phyloP scores from a whole-genome alignment of 1,140 invertebrate genomes.

The Drosophila hydei region DNA sequence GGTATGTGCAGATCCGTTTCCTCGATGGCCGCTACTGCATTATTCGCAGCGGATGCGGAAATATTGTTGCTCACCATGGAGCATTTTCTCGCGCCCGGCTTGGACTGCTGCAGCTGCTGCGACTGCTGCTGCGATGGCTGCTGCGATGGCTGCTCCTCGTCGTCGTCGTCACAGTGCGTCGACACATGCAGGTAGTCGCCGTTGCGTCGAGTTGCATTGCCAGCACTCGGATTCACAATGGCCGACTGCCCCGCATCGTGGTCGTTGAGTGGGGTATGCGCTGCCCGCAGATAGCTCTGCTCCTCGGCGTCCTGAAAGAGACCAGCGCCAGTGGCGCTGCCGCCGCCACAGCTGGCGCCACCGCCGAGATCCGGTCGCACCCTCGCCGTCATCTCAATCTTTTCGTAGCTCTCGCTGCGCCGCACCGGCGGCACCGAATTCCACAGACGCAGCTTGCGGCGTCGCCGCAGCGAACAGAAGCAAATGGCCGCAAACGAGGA shows the following conservation, averaged over 20 bases:
- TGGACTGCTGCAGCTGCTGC: conserved; percentile 1
- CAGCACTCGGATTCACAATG: conserved; percentile 80
- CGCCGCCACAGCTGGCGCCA: conserved; percentile 83
- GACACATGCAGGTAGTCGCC: conserved; percentile 89
- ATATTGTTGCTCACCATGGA: conserved; percentile 29
- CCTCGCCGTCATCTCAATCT: conserved; percentile 88
- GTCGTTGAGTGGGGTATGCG: conserved; percentile 64
- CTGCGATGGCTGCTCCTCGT: conserved; percentile 84
- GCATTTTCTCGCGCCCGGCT: conserved; percentile 35
- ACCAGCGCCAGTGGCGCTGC: conserved; percentile 62
- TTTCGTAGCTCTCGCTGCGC: conserved; percentile 89
- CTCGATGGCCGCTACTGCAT: conserved; percentile 63
- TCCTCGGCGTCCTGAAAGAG: conserved; percentile 73
- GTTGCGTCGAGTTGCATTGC: conserved; percentile 84
- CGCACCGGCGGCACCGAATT: conserved; percentile 74
- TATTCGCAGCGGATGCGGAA: conserved; percentile 57
- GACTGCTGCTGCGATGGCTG: conserved; percentile 18
- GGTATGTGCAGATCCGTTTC: conserved; percentile 86
- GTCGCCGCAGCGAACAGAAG: conserved; percentile 85
- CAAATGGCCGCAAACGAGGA: conserved; percentile 87
- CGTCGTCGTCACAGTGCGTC: conserved; percentile 85
- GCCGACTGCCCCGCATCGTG: conserved; percentile 55
- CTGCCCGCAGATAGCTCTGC: conserved; percentile 64
- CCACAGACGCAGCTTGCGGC: conserved; percentile 80
- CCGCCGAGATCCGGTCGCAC: conserved; percentile 81